Conservation (phyloP, 1,140 invertebrate species). For the Drosophila bifasciata region DNA sequence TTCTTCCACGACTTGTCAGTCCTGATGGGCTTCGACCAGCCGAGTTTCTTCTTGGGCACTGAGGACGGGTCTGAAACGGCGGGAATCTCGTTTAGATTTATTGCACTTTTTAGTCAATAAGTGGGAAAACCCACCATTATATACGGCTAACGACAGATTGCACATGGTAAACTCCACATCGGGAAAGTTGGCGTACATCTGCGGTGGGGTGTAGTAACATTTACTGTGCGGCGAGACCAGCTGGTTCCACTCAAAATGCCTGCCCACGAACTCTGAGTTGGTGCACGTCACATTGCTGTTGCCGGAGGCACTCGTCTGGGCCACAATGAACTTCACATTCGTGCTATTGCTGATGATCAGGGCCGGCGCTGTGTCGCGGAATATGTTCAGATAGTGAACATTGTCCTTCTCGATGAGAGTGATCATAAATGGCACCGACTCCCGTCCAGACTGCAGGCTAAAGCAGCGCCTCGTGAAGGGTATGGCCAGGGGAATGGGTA, state of each 20-base stretch:
- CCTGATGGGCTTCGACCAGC: slow-evolving; percentile 85
- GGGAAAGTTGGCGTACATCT: slow-evolving; percentile 77
- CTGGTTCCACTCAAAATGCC: slow-evolving; percentile 79
- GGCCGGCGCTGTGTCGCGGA: slow-evolving; percentile 63
- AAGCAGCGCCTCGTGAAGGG: slow-evolving; percentile 76
- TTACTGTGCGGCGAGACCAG: slow-evolving; percentile 57
- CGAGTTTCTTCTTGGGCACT: slow-evolving; percentile 60
- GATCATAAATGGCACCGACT: slow-evolving; percentile 71
- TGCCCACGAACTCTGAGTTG: slow-evolving; percentile 65
- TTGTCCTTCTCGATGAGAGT: slow-evolving; percentile 73
- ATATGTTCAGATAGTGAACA: slow-evolving; percentile 71
- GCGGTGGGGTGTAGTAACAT: slow-evolving; percentile 80
- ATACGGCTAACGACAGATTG: slow-evolving; percentile 72
- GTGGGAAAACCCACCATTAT: slow-evolving; percentile 38
- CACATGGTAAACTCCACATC: slow-evolving; percentile 77
- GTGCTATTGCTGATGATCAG: slow-evolving; percentile 75
- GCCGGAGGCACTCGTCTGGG: slow-evolving; percentile 73
- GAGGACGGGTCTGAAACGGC: slow-evolving; percentile 18
- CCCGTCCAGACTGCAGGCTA: slow-evolving; percentile 61
- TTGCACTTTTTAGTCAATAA: not conserved
- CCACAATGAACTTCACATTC: slow-evolving; percentile 71
- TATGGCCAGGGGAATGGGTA: slow-evolving; percentile 65
- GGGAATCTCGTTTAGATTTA: not conserved
- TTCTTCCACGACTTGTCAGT: slow-evolving; percentile 86
- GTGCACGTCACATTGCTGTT: slow-evolving; percentile 75